Percentiles rank a stretch among this genome's conserved stretches.
Conservation (phyloP, 2,888 invertebrate species). For the Asteroscopus sphinx region DNA sequence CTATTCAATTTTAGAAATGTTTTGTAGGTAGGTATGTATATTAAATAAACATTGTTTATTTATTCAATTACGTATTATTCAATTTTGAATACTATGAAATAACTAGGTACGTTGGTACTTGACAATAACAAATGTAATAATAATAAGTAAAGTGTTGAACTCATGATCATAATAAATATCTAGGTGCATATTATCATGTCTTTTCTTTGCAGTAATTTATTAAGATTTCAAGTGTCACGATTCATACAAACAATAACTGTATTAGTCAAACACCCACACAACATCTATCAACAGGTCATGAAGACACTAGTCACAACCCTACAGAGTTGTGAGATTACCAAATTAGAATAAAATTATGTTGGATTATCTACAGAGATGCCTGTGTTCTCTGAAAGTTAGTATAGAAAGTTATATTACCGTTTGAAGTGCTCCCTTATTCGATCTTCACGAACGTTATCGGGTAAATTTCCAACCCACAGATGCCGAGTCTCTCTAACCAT, state of each 20-base stretch:
- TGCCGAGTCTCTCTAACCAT: constrained; percentile 99
- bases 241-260: background rate
- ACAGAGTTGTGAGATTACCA: background rate
- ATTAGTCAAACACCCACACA: background rate
- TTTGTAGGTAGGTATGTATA: too few relatives aligned
- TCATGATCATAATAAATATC: too few relatives aligned
- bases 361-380: constrained; percentile 2
- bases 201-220: too few relatives aligned
- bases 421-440: constrained; percentile 99
- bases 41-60: too few relatives aligned
- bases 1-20: background rate
- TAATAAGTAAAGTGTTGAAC: too few relatives aligned
- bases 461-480: constrained; percentile 99
- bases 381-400: constrained; percentile 45
- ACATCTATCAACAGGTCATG: background rate
- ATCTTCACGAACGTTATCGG: constrained; percentile 99
- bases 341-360: constrained; percentile 4
- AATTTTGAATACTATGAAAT: too few relatives aligned
- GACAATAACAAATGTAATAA: too few relatives aligned
- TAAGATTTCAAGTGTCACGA: background rate
- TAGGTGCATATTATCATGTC: too few relatives aligned
- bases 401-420: constrained; percentile 91
- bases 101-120: too few relatives aligned
- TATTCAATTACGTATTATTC: too few relatives aligned
- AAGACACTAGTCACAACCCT: background rate